phyloP scores from a whole-genome alignment of 2,888 invertebrate genomes.

The Atrina japonica region DNA sequence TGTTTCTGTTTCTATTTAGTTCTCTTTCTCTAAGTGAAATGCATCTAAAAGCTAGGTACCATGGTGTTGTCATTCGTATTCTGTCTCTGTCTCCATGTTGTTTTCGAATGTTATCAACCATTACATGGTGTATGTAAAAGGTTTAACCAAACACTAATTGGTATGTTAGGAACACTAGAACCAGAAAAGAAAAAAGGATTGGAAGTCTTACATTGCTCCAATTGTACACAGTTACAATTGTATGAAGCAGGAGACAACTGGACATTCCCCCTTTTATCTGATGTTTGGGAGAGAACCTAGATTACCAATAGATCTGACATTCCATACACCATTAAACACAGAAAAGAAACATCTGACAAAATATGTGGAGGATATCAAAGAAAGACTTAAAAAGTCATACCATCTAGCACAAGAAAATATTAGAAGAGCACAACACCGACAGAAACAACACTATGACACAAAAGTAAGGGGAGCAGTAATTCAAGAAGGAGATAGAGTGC shows the following conservation, averaged over 20 bases:
- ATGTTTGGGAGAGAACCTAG: constrained; percentile 33
- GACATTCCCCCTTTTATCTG: constrained; percentile 43
- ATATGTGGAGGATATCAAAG: constrained; percentile 1
- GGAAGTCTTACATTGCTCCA: constrained; percentile 39
- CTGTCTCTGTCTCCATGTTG: constrained; percentile 23
- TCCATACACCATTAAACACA: constrained; percentile 10
- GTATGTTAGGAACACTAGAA: constrained; percentile 27
- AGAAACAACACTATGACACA: constrained; percentile 10
- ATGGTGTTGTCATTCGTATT: constrained; percentile 24
- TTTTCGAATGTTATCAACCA: constrained; percentile 1
- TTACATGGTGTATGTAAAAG: background rate
- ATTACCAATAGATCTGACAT: constrained; percentile 40
- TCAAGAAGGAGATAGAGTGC: constrained; percentile 4
- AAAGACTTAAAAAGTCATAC: constrained; percentile 1
- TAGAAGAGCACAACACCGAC: background rate
- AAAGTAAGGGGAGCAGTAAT: background rate
- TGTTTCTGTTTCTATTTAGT: background rate
- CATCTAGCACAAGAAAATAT: background rate
- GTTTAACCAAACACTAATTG: constrained; percentile 34
- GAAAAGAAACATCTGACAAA: background rate
- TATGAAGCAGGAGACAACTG: constrained; percentile 40
- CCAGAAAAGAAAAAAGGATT: constrained; percentile 39
- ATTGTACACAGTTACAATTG: constrained; percentile 42
- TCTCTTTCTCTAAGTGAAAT: constrained; percentile 18
- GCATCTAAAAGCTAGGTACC: constrained; percentile 20